Evolutionary conservation across 2,113 vertebrate genomes (phyloP), one percentile per base, ranked within the genome.

Genomic region (Phalacrocorax carbo): DNA sequence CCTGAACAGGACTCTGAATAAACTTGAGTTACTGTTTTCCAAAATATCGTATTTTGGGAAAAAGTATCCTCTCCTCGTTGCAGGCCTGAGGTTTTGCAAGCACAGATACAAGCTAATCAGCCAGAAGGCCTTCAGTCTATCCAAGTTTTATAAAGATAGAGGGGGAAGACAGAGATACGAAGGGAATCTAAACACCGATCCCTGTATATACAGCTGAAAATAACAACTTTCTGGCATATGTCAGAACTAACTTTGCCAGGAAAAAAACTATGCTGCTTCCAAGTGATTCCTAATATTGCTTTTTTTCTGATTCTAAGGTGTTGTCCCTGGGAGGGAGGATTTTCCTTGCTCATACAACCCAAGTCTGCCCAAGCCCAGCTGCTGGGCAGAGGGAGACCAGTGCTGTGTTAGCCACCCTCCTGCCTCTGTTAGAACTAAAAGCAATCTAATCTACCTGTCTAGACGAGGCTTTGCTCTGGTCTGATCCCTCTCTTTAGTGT

Each of bases 361-460:
- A 14, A 65, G 32, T 57, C 46, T 85, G 23, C 23, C 26, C 66
- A 82, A 89, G 58, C 14, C 61, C 38, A 42, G 12, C 5, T 65
- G 34, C 51, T 81, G 23, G 36, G 36, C 51, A 76, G 72, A 84
- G 7, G 19, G n/a, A 61, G 54, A 69, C 19, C 26, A 48, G 70
- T 82, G 42, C 36, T n/a, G 84, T 82, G 73, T 65, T 71, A 92
- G 73, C 44, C 71, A 94, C 58, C 38, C 69, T 96, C 42, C 54
- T 83, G 64, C 52, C 65, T 94, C 86, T 91, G 65, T 66, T 79
- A 93, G 68, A 36, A 90, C 27, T 60, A 77, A 97, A 94, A 81
- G 89, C 83, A 96, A 87, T 96, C 82, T 97, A 94, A 98, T 98
- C 94, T 95, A 90, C 90, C 95, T 94, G 96, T 97, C 96, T 96